Evolutionary conservation across 1,140 invertebrate genomes (phyloP).

Genomic region (Drosophila parvula): DNA sequence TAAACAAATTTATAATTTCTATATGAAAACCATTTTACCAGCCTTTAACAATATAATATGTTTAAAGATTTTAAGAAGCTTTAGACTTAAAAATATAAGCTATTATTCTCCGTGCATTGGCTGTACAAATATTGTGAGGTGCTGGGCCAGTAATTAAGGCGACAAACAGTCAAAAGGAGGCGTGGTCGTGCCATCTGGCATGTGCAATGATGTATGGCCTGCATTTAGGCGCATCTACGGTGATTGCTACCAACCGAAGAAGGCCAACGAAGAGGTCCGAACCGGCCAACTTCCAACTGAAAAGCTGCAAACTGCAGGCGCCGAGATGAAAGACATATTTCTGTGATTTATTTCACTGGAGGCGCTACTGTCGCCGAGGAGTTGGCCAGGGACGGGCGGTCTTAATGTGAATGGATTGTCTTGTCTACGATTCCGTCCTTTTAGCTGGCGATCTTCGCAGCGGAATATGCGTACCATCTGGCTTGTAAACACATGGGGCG

Average conservation of each 20-base stretch:
- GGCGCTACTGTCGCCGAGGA: slow-evolving; percentile 61
- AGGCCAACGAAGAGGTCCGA: slow-evolving; percentile 8
- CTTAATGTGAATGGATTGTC: slow-evolving; percentile 49
- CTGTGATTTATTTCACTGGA: slow-evolving; percentile 74
- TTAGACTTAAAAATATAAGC: not conserved
- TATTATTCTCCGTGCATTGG: slow-evolving; percentile 35
- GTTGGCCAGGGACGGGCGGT: slow-evolving; percentile 20
- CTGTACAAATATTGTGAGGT: slow-evolving; percentile 71
- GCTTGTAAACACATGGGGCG: slow-evolving; percentile 16
- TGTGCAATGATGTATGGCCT: slow-evolving; percentile 66
- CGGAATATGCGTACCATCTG: slow-evolving; percentile 4
- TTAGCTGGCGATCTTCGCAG: not conserved
- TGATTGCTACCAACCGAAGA: slow-evolving; percentile 53
- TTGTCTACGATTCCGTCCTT: slow-evolving; percentile 29
- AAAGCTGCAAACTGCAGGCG: slow-evolving; percentile 46
- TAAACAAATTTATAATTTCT: not conserved
- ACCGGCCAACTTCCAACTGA: slow-evolving; percentile 6
- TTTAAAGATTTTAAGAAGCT: not conserved
- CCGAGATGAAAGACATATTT: slow-evolving; percentile 80
- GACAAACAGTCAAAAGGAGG: slow-evolving; percentile 71
- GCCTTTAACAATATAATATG: fast-evolving
- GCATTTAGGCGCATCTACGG: slow-evolving; percentile 54
- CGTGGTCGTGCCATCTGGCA: slow-evolving; percentile 61
- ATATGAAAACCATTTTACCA: not conserved
- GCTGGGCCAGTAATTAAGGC: slow-evolving; percentile 74